Evolutionary conservation across 2,113 vertebrate species (phyloP).

Genomic region (Anolis carolinensis): DNA sequence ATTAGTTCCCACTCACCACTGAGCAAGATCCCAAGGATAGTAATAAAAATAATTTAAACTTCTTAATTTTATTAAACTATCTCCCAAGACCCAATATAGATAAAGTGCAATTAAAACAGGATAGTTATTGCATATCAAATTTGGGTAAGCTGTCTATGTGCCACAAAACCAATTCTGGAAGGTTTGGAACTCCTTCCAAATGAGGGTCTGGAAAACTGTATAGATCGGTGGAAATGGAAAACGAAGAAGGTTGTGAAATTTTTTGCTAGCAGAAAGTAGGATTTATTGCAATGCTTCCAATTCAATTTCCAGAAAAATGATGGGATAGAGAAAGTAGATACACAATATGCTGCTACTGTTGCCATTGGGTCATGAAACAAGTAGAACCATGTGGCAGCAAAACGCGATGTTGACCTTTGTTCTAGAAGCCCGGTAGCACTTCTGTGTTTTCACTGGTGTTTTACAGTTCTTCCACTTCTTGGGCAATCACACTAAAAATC

Average conservation of each 20-base stretch:
- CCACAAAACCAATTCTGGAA: no score
- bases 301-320: background rate
- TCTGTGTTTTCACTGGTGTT: background rate
- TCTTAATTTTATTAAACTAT: background rate
- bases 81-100: background rate
- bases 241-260: no score
- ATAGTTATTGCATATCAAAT: background rate
- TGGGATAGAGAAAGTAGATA: background rate
- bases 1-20: slow-evolving; percentile 27
- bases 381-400: background rate
- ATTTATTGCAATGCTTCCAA: background rate
- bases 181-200: no score
- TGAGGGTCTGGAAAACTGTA: no score
- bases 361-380: background rate
- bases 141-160: no score
- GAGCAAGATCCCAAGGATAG: slow-evolving; percentile 19
- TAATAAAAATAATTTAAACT: background rate
- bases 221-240: no score
- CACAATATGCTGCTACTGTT: background rate
- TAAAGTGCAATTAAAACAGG: background rate
- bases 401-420: background rate
- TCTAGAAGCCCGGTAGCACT: background rate
- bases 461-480: background rate
- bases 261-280: no score
- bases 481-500: background rate